Base-by-base conservation (phyloP, 2,888 invertebrate species). In the Hedya salicella region DNA sequence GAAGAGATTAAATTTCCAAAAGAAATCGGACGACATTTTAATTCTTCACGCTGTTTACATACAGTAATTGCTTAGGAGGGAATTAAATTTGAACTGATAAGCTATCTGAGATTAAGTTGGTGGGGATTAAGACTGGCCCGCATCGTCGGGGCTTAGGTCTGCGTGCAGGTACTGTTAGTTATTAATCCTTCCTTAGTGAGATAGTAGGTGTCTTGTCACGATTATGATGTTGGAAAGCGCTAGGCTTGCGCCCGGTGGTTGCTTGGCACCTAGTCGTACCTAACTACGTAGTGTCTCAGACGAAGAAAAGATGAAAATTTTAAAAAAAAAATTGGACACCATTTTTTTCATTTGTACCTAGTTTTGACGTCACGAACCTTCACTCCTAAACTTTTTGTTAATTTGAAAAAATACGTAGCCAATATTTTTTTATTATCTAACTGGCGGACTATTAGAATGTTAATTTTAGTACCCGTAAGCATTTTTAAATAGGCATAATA, bases 1-100 rank as follows among this genome's bases (percentile, higher is more conserved):
- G 70, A 72, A 71, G 66, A 76, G 78, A 80, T 82, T 81, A 79
- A 69, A 70, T 74, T 76, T 69, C 71, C 53, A 49, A 71, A 65
- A 62, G n/a, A 68, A 66, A 63, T 19, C 36, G 54, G 50, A 63
- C 46, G 42, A 50, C 40, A 63, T 52, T 64, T 48, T 36, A 53
- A 42, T 60, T 56, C 60, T 48, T 67, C 69, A 62, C 63, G 61
- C 32, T 67, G 57, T 59, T 64, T 54, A 60, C 65, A 65, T 53
- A 25, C 64, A 25, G 65, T 60, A 63, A 57, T 61, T 63, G 63
- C 63, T 57, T 30, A 49, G 56, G 25, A 53, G 42, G 60, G 60
- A 54, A 61, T 66, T 61, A 53, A 54, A 66, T 21, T 13, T 39
- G 19, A 52, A 16, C 44, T 53, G 66, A 66, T 66, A 66, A 60